Base-by-base conservation (phyloP, 2,888 invertebrate genomes). In the Amiota mariae region DNA sequence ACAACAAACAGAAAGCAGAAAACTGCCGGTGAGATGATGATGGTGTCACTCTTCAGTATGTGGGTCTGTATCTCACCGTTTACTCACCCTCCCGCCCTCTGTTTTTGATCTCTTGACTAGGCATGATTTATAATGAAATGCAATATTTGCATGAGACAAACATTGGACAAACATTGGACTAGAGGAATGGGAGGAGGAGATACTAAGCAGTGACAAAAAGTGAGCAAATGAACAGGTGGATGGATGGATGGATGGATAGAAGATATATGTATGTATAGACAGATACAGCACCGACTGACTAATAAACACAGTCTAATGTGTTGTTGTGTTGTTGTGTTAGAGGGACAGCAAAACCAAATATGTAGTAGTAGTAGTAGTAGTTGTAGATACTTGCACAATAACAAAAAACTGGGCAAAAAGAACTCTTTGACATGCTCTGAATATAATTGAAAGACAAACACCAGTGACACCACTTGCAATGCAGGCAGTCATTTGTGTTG, bases 361-460 rank as follows among this genome's bases (percentile, higher is more conserved):
- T 24, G 24, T 24, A 63, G 1, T n/a, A n/a, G n/a, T n/a, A n/a
- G n/a, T n/a, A 24, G 24, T 24, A 24, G 63, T 18, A 9, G 59
- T 18, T 12, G 2, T 11, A 18, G 9, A 12, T 18, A n/a, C 59
- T 59, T 18, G 59, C 20, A 59, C 18, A 18, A 12, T 11, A 59
- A 59, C 24, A 18, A 36, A 24, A 20, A 67, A 70, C 56, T 54
- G n/a, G 57, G 57, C 57, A 71, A 13, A 59, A 13, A 57, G 48
- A 63, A 49, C 74, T 75, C 79, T 82, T 85, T 84, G 83, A 85
- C 85, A 84, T 85, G 83, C 83, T 84, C 83, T 84, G 83, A 85
- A 84, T 36, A 36, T 84, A 84, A 80, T 77, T 73, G 70, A 70
- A 73, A 61, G 46, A 56, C 57, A 57, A 20, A 20, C 59, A 20